Percentiles rank a stretch among this genome's conserved stretches.
Evolutionary conservation across 2,113 vertebrate species (phyloP).

Genomic region (Balaenoptera acutorostrata): DNA sequence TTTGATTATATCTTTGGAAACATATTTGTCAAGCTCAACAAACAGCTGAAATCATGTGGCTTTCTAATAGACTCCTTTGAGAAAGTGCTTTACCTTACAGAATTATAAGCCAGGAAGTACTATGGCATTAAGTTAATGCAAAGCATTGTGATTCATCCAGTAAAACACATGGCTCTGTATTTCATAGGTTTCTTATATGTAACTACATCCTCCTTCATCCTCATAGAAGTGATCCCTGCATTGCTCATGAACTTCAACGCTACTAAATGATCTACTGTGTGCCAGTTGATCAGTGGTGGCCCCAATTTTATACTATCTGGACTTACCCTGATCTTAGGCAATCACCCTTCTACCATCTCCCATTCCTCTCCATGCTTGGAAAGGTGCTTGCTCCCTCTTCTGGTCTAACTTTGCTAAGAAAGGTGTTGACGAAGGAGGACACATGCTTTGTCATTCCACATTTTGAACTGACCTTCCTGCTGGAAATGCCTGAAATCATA

Average conservation of each 20-base stretch:
- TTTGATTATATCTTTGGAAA: constrained; percentile 70
- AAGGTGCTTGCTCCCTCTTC: neutral
- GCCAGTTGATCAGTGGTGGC: neutral
- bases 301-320: neutral
- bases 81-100: constrained; percentile 68
- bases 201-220: neutral
- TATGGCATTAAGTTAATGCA: constrained; percentile 36
- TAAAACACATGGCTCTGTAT: neutral
- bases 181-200: neutral
- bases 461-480: neutral
- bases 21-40: constrained; percentile 45
- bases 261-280: neutral
- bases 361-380: neutral
- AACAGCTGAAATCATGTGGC: constrained; percentile 43
- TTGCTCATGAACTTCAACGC: neutral
- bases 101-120: constrained; percentile 39
- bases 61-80: constrained; percentile 43
- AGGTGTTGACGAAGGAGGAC: neutral
- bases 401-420: neutral
- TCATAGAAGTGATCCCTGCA: neutral
- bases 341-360: neutral
- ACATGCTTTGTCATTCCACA: neutral
- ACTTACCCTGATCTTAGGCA: neutral
- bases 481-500: neutral
- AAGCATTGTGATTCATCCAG: constrained; percentile 35